Evolutionary conservation across 2,797 vertebrate genomes (phyloP), one percentile per base, ranked within the genome.

Genomic region (Xiphophorus birchmanni): DNA sequence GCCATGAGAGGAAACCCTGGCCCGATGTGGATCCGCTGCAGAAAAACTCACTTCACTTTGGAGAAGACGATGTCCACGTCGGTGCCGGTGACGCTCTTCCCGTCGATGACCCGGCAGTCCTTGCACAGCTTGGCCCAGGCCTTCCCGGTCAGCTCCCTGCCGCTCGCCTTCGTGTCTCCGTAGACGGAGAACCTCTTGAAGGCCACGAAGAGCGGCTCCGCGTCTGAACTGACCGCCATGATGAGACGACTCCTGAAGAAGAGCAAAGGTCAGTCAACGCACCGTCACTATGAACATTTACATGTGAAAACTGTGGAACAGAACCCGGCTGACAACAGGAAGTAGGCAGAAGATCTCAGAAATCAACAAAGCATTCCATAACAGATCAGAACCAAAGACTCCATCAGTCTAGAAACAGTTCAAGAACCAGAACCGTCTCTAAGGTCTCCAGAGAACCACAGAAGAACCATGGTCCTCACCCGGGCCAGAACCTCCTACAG

Each of bases 101-200:
- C 96, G 0, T 99, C 98, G 0, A 92, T 96, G 88, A 99, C 96
- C 93, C 97, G 97, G 90, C 98, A 98, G 92, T 99, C 98, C 72
- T 99, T 99, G 91, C 98, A 99, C n/a, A 99, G 95, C 87, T 99
- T 99, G 89, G 97, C 97, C 98, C 98, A 99, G 95, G 99, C 99
- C 93, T 99, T 99, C 75, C 98, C 98, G 0, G 97, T 98, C 93
- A 99, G 94, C 92, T 99, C 98, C 60, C 97, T 97, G 26, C 98
- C 98, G 0, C 95, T 96, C 0, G 97, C 98, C 90, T 98, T 98
- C 71, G 97, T 95, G 94, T 99, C 98, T 0, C 98, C 98, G 0
- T 99, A 97, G 85, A 99, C 86, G 18, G 98, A 97, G 9, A 99
- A 99, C 89, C 95, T 98, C 88, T 94, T 96, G 87, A 99, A 99